These are phyloP conservation scores for Myopa testacea DNA, from an alignment of 2,888 invertebrate species.

Conservation along the genomic window DNA sequence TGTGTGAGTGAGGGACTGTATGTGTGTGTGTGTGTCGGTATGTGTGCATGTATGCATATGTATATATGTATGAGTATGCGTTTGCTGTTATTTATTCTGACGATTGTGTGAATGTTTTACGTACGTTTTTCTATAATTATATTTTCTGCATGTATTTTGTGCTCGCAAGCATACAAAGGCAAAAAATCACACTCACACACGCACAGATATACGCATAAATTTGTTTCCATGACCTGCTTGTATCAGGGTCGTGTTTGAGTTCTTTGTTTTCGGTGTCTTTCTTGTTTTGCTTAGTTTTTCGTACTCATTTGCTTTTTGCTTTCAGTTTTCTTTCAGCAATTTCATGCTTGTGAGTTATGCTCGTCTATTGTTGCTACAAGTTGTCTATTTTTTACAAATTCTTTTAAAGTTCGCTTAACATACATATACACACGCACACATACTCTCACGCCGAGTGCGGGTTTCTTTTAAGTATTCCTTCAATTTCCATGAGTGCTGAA, in stretches of 20 bases:
- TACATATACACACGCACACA: neutral
- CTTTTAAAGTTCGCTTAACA: too few species aligned
- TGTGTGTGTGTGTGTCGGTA: neutral
- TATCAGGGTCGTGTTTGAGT: neutral
- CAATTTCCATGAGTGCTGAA: neutral
- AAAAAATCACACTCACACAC: neutral
- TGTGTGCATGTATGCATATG: neutral
- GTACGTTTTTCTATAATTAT: too few species aligned
- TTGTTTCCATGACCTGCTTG: conserved; percentile 7
- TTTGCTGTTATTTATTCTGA: too few species aligned
- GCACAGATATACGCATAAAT: too few species aligned
- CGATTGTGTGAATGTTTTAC: too few species aligned
- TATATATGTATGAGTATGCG: too few species aligned
- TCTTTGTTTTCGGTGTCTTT: neutral
- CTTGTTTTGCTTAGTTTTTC: neutral
- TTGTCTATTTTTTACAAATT: too few species aligned
- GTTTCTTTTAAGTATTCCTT: neutral
- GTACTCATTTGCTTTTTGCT: neutral
- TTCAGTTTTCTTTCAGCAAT: neutral
- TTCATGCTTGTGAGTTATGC: neutral
- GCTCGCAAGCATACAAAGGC: neutral
- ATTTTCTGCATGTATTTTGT: too few species aligned
- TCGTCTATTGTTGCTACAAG: too few species aligned
- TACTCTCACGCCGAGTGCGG: neutral
- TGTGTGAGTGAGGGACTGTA: neutral